Percentiles rank a stretch among this genome's conserved stretches.
Evolutionary conservation across 2,888 invertebrate genomes (phyloP).

Genomic region (Diaprepes abbreviatus): DNA sequence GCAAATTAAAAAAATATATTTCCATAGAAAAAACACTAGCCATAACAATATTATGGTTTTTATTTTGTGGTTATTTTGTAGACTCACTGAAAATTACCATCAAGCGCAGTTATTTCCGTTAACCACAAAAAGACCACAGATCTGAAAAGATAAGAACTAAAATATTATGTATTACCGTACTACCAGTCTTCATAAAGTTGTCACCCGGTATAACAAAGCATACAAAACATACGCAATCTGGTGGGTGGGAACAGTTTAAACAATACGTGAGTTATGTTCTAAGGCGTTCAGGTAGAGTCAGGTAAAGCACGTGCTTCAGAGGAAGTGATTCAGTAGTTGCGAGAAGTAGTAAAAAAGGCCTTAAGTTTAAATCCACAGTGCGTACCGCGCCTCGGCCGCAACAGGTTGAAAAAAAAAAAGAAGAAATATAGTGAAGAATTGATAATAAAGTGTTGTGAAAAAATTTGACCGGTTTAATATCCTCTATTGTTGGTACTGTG

Average conservation of each 20-base stretch:
- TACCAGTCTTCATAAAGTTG: constrained; percentile 16
- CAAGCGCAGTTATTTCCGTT: neutral
- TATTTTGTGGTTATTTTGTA: neutral
- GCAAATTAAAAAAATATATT: too few relatives aligned
- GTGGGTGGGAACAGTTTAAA: constrained; percentile 54
- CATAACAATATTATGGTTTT: neutral
- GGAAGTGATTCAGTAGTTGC: constrained; percentile 61
- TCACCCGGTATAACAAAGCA: constrained; percentile 36
- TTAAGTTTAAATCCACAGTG: constrained; percentile 29
- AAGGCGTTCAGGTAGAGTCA: constrained; percentile 51
- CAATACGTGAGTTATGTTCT: constrained; percentile 50
- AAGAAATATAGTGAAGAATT: neutral
- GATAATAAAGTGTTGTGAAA: constrained; percentile 6
- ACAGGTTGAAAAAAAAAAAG: constrained; percentile 32
- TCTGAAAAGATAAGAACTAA: neutral
- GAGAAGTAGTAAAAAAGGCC: constrained; percentile 53
- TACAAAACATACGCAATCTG: constrained; percentile 33
- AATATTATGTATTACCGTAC: neutral
- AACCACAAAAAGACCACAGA: neutral
- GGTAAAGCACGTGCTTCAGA: constrained; percentile 62
- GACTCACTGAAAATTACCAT: neutral
- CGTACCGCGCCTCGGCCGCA: constrained; percentile 32
- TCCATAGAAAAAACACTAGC: neutral
- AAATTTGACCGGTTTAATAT: constrained; percentile 42
- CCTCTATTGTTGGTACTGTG: too few relatives aligned